Percentiles rank a stretch among this genome's conserved stretches.
These are phyloP conservation scores for Trematomus bernacchii DNA, from an alignment of 2,797 vertebrate genomes.

Conservation along the genomic window DNA sequence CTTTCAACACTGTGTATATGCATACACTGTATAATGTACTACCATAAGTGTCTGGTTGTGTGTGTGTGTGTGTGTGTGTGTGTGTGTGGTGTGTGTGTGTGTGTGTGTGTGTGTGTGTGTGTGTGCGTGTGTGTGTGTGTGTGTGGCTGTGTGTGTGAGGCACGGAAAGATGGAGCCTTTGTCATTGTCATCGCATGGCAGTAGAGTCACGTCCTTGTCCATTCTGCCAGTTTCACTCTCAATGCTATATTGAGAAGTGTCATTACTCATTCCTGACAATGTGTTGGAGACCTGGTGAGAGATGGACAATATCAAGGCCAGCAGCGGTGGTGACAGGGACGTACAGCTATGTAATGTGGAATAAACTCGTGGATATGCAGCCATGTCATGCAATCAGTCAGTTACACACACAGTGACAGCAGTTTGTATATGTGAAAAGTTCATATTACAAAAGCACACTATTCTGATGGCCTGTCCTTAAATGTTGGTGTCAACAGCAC, in stretches of 20 bases:
- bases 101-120: constrained; percentile 19
- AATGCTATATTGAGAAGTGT: constrained; percentile 79
- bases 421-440: background rate
- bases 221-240: constrained; percentile 78
- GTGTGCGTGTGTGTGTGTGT: constrained; percentile 18
- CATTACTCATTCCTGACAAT: constrained; percentile 82
- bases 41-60: background rate
- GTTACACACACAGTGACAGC: constrained; percentile 15
- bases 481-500: background rate
- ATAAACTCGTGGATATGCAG: constrained; percentile 34
- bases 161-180: constrained; percentile 29
- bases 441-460: background rate
- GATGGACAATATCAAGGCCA: constrained; percentile 70
- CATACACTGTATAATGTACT: background rate
- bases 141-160: background rate
- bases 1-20: background rate
- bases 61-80: constrained; percentile 16
- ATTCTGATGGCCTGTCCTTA: background rate
- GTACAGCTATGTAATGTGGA: constrained; percentile 25
- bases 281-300: constrained; percentile 62
- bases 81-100: constrained; percentile 8
- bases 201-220: constrained; percentile 82
- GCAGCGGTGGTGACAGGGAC: constrained; percentile 37
- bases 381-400: constrained; percentile 25
- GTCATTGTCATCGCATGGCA: constrained; percentile 64